Evolutionary conservation across 2,888 invertebrate species (phyloP).

Genomic region (Melikaiella ostensackeni): DNA sequence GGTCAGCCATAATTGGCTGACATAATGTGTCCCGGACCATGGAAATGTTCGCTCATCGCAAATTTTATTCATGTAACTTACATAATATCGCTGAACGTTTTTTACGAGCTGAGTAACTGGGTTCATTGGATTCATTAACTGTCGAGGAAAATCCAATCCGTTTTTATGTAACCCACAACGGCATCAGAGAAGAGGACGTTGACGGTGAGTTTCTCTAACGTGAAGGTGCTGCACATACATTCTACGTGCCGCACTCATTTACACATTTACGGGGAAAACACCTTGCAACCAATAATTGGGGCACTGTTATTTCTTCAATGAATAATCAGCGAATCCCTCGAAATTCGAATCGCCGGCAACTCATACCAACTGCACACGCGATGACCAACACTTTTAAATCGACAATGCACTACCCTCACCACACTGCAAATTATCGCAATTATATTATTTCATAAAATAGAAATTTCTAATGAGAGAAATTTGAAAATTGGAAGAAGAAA

Average conservation of each 20-base stretch:
- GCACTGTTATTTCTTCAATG: background rate
- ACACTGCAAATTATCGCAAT: background rate
- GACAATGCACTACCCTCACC: slow-evolving; percentile 14
- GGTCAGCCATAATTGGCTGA: slow-evolving; percentile 15
- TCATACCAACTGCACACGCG: background rate
- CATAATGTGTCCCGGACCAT: slow-evolving; percentile 12
- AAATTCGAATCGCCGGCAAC: background rate
- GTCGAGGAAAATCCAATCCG: slow-evolving; percentile 63
- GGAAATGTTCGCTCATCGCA: slow-evolving; percentile 13
- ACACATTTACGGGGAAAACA: slow-evolving; percentile 36
- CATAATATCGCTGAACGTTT: slow-evolving; percentile 60
- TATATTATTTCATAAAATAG: background rate
- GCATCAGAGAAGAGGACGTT: slow-evolving; percentile 38
- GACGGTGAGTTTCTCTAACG: slow-evolving; percentile 50
- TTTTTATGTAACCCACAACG: slow-evolving; percentile 67
- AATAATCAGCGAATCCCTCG: background rate
- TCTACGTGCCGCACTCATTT: slow-evolving; percentile 43
- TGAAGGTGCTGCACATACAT: slow-evolving; percentile 45
- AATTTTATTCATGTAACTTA: slow-evolving; percentile 63
- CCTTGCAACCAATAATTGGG: slow-evolving; percentile 34
- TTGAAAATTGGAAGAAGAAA: background rate
- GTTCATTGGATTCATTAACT: slow-evolving; percentile 70
- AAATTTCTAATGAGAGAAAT: no score
- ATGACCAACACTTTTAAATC: background rate
- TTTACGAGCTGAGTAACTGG: slow-evolving; percentile 55